phyloP scores from a whole-genome alignment of 2,113 vertebrate genomes.

The Myrmecobius fasciatus region DNA sequence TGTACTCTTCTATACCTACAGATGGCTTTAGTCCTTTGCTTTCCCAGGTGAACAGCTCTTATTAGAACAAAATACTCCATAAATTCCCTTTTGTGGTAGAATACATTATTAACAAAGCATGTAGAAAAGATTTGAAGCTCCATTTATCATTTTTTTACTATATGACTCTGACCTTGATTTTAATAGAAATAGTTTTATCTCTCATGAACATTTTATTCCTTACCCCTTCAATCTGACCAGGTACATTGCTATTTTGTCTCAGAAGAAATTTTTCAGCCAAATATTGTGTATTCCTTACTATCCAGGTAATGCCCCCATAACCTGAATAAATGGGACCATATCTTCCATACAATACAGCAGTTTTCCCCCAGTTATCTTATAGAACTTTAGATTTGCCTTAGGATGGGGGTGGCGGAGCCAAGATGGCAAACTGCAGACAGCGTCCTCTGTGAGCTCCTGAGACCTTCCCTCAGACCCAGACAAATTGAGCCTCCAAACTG shows the following conservation, averaged over 20 bases:
- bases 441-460: too few relatives aligned
- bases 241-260: background rate
- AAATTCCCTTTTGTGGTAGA: background rate
- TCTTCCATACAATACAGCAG: background rate
- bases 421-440: too few relatives aligned
- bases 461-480: too few relatives aligned
- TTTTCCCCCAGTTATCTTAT: background rate
- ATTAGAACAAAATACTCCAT: background rate
- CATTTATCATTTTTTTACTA: background rate
- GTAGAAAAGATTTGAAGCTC: background rate
- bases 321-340: background rate
- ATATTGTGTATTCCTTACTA: background rate
- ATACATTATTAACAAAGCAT: background rate
- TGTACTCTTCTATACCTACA: background rate
- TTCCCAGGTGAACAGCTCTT: background rate
- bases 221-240: background rate
- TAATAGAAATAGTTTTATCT: background rate
- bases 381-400: background rate
- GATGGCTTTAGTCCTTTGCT: background rate
- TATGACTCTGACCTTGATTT: background rate
- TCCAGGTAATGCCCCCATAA: background rate
- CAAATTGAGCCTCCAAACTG: too few relatives aligned
- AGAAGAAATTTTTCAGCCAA: background rate
- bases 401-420: too few relatives aligned
- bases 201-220: background rate